phyloP scores from a whole-genome alignment of 1,140 invertebrate genomes.

The Planococcus citri region DNA sequence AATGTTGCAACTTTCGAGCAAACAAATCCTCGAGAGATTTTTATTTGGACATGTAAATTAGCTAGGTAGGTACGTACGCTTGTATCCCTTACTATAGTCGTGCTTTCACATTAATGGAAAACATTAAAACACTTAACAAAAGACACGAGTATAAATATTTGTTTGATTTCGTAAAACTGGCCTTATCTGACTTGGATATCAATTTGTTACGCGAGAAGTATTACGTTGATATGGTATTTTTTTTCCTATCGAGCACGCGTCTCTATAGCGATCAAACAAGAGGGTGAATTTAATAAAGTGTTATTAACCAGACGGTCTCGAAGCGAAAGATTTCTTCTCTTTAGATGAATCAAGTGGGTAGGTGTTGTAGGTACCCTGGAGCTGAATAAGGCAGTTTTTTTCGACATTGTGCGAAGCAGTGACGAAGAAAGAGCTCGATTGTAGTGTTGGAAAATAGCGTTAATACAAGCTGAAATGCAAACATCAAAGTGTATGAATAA shows the following conservation, averaged over 20 bases:
- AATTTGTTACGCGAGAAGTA: background rate
- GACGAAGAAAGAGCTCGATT: no score
- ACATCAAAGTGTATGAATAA: no score
- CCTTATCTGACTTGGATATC: background rate
- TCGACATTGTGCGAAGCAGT: no score
- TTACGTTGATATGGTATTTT: background rate
- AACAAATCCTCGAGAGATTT: slow-evolving; percentile 1
- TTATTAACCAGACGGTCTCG: no score
- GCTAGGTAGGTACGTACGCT: no score
- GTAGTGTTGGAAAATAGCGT: no score
- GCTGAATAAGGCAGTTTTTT: no score
- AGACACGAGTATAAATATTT: slow-evolving; percentile 3
- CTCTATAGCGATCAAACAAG: background rate
- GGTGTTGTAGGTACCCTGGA: no score
- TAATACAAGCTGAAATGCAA: no score
- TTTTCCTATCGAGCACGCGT: background rate
- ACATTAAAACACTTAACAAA: slow-evolving; percentile 6
- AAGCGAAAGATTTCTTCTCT: no score
- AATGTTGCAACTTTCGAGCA: background rate
- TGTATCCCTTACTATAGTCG: no score
- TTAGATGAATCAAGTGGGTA: no score
- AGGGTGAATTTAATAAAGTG: slow-evolving; percentile 7
- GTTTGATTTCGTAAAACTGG: background rate
- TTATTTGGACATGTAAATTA: slow-evolving; percentile 20
- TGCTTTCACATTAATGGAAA: slow-evolving; percentile 18